These are phyloP conservation scores for Byasa hedistus DNA, from an alignment of 2,888 invertebrate species.

Conservation along the genomic window DNA sequence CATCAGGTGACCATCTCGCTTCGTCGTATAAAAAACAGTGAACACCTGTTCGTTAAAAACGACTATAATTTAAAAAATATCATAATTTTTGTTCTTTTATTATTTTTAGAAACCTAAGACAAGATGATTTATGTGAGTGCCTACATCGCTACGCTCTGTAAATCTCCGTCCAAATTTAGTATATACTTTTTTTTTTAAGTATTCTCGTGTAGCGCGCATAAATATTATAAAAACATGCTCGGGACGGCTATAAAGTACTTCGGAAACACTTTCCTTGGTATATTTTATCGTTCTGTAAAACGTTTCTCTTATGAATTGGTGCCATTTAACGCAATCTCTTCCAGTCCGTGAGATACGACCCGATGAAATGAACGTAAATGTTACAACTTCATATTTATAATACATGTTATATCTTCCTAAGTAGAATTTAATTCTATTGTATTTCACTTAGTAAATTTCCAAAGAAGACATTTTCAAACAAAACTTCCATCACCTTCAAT, in stretches of 20 bases:
- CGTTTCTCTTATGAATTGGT: conserved; percentile 20
- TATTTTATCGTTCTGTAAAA: conserved; percentile 20
- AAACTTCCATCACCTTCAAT: no score
- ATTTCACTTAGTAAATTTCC: no score
- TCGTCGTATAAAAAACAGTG: no score
- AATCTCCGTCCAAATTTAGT: not conserved
- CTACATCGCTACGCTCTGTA: not conserved
- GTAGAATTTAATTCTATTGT: no score
- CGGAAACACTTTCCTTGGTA: conserved; percentile 13
- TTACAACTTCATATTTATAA: no score
- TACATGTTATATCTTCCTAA: no score
- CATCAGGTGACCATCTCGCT: no score
- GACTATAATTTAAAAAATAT: no score
- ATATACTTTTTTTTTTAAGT: not conserved
- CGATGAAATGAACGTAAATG: not conserved
- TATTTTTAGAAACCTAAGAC: no score
- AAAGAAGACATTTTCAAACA: no score
- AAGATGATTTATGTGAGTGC: not conserved
- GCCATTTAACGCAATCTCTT: conserved; percentile 9
- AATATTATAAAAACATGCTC: conserved; percentile 14
- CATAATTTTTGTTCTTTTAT: no score
- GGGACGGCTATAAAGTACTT: conserved; percentile 3
- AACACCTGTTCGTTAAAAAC: no score
- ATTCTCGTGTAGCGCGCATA: not conserved
- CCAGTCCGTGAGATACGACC: not conserved